Evolutionary conservation across 1,140 invertebrate genomes (phyloP).

Genomic region (Rhagoletis zephyria): DNA sequence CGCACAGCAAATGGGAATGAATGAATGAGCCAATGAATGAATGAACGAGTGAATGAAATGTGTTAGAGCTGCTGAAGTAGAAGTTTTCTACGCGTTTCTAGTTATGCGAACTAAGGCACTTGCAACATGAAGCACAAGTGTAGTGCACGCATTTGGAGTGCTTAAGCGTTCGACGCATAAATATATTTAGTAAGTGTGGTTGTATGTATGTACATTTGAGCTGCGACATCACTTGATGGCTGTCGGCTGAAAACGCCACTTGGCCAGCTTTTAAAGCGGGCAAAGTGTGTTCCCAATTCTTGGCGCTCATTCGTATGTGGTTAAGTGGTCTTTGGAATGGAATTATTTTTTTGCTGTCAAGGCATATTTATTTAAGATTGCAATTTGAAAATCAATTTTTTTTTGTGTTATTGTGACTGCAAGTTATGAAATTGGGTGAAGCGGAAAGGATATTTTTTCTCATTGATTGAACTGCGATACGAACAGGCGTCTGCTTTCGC

Average conservation of each 20-base stretch:
- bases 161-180: not conserved
- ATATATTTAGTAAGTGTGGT: not conserved
- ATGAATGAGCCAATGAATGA: no score
- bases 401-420: not conserved
- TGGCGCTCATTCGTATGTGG: not conserved
- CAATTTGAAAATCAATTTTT: not conserved
- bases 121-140: not conserved
- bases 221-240: not conserved
- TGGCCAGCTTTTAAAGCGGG: not conserved
- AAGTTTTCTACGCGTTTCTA: not conserved
- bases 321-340: not conserved
- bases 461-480: not conserved
- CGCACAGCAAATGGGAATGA: not conserved
- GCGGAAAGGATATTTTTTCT: no score
- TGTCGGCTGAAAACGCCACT: not conserved
- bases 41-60: conserved; percentile 27
- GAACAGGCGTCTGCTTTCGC: not conserved
- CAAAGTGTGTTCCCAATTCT: not conserved
- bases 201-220: not conserved
- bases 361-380: no score
- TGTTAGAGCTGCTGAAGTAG: not conserved
- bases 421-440: not conserved
- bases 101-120: not conserved
- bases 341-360: not conserved
- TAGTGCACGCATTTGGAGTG: not conserved